Conservation (phyloP, 2,113 vertebrate species). For the Megaleporinus macrocephalus region DNA sequence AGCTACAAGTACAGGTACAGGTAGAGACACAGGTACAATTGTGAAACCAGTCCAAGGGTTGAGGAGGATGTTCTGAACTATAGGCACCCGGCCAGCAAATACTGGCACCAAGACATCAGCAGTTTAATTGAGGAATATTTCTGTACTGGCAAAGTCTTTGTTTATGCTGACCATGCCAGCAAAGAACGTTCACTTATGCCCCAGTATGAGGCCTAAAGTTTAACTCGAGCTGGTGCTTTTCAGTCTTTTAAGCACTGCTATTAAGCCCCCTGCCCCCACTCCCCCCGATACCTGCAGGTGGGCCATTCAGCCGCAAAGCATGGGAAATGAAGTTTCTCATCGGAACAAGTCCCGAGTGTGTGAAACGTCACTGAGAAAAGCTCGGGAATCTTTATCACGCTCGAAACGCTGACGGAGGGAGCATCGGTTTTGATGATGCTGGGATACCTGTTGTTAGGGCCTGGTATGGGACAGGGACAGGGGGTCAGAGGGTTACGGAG, state of each 20-base stretch:
- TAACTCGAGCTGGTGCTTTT: not conserved
- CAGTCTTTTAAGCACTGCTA: not conserved
- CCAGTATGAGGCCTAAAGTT: not conserved
- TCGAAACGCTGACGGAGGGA: constrained; percentile 74
- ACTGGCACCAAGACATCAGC: too few species aligned
- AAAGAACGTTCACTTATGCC: not conserved
- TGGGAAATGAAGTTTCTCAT: not conserved
- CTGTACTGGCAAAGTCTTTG: not conserved
- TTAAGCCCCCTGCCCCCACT: not conserved
- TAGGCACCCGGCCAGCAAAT: too few species aligned
- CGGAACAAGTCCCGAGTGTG: not conserved
- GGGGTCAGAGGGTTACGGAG: constrained; percentile 29
- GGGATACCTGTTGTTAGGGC: constrained; percentile 52
- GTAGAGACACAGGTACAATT: too few species aligned
- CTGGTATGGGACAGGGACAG: constrained; percentile 15
- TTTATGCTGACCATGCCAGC: constrained; percentile 1
- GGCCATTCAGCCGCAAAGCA: not conserved
- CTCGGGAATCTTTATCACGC: not conserved
- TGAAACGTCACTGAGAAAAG: not conserved
- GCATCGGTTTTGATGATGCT: constrained; percentile 36
- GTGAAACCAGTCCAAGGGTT: too few species aligned
- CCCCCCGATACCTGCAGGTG: not conserved
- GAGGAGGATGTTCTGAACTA: too few species aligned
- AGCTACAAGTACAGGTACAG: too few species aligned
- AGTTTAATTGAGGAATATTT: not conserved